Percentiles rank a stretch among this genome's conserved stretches.
Evolutionary conservation across 2,797 vertebrate genomes (phyloP).

Genomic region (Falco naumanni): DNA sequence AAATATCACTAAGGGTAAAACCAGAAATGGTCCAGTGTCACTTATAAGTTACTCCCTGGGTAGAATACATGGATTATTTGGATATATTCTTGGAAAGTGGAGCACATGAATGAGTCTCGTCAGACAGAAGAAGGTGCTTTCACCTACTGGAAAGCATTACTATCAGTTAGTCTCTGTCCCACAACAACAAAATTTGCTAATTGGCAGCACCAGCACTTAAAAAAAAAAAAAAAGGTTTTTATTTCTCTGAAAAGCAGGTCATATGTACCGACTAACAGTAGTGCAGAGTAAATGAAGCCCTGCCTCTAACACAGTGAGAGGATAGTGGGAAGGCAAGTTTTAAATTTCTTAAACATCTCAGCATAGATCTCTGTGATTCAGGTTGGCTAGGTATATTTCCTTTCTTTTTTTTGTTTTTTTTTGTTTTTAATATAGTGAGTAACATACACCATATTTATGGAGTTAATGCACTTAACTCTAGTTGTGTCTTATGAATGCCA

Average conservation of each 20-base stretch:
- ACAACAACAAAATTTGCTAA: neutral
- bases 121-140: neutral
- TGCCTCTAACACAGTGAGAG: neutral
- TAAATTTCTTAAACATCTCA: neutral
- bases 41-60: neutral
- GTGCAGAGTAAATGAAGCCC: neutral
- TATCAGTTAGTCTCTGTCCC: rapidly evolving
- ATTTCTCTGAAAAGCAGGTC: neutral
- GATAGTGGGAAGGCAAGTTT: neutral
- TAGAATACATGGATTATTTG: neutral
- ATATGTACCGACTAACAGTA: neutral
- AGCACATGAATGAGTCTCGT: neutral
- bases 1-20: neutral
- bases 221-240: neutral
- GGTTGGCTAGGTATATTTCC: neutral
- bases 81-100: neutral
- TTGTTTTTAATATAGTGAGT: neutral
- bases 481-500: neutral
- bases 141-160: neutral
- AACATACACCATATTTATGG: neutral
- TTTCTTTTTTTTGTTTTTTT: neutral
- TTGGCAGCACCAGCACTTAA: neutral
- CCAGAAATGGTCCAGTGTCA: neutral
- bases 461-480: neutral
- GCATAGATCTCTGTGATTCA: neutral